Base-by-base conservation (phyloP, 2,888 invertebrate species). In the Galerucella calmariensis region DNA sequence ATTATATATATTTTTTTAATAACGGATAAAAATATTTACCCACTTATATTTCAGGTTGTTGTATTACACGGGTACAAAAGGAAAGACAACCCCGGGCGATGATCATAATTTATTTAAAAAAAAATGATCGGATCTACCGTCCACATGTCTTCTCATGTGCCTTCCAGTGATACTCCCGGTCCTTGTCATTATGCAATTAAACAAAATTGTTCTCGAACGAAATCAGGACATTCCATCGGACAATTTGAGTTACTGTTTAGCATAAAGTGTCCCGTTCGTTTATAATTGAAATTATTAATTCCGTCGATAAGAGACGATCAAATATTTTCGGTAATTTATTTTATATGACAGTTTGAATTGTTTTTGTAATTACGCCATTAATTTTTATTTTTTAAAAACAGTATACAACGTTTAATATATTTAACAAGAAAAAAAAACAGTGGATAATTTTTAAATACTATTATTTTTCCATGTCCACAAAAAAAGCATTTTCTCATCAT, bases 111-210 rank as follows among this genome's bases (percentile, higher is more conserved):
- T 56, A 53, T 59, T 58, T 8, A 70, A 70, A 53, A 70, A 53
- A 58, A 51, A 58, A 53, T 20, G 66, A 72, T 72, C 65, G 53
- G 69, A 72, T 75, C 71, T 70, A 69, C 69, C 69, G 72, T 69
- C 67, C 77, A 77, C 63, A 75, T 74, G 75, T 72, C 74, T 20
- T 20, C 20, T 20, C 67, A 70, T 71, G 62, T 73, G 58, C 81
- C 82, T 80, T 69, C 75, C 65, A 81, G 82, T 80, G 69, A 73
- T 77, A 78, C 75, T 75, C 79, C 76, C 70, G 78, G 77, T 77
- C 78, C 78, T 78, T 85, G 84, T 85, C 84, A 86, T 86, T 86
- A 86, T 85, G 84, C 85, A 84, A 86, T 85, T 86, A 85, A 78
- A 79, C 79, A 75, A 79, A 83, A 82, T 84, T 83, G 83, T 83